Evolutionary conservation across 2,113 vertebrate species (phyloP), one percentile per base, ranked within the genome.

Genomic region (Calidris pugnax): DNA sequence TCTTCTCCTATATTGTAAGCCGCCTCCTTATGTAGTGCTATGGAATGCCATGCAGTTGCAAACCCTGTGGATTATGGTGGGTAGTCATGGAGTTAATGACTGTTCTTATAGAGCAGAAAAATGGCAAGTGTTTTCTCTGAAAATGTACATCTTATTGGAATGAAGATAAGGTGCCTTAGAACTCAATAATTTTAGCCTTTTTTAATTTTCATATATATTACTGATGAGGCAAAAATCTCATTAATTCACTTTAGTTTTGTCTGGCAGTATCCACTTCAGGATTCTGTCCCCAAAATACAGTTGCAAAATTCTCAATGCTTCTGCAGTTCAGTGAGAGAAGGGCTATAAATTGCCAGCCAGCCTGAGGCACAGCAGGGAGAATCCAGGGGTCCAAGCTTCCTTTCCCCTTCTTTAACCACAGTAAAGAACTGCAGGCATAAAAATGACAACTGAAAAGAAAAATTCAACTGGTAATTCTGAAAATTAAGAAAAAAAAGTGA

Each of bases 261-360:
- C 77, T 67, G 62, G 50, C 84, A 76, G 71, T 87, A 95, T 94
- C 85, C 39, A 67, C 74, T 89, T 82, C 56, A 89, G 53, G 62
- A 91, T 83, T 89, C 81, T 85, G 53, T 72, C 86, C 53, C 77
- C 55, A 66, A 92, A 91, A 91, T n/a, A 28, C 26, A 89, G 60
- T 91, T 90, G 57, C 86, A 89, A 84, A 90, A 92, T 83, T 92
- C 94, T 69, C 66, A 89, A 82, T 62, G 26, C 77, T 94, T 95
- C 87, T 91, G 74, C 84, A 89, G 15, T 91, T 85, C 41, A 75
- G 87, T 69, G 89, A 80, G 85, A 86, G 63, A 85, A 92, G 41
- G 57, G 55, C 86, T 97, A 95, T 95, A 94, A 94, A 95, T 96
- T 96, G 85, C 26, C 71, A 86, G 63, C 0, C 87, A 92, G 95